Percentiles rank a stretch among this genome's conserved stretches.
phyloP scores from a whole-genome alignment of 2,888 invertebrate genomes.

The Calameuta pallipes region DNA sequence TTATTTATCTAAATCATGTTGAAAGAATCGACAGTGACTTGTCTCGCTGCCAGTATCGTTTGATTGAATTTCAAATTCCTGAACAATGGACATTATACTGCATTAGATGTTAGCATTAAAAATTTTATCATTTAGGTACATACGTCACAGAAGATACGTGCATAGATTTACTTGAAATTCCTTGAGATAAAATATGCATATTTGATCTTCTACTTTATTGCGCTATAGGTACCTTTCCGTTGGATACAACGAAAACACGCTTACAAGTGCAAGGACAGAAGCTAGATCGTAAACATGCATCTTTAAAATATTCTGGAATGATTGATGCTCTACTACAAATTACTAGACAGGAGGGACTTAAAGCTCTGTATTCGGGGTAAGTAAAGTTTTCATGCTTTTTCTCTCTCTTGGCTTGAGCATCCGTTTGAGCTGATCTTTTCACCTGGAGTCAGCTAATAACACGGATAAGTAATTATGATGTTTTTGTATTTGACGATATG shows the following conservation, averaged over 20 bases:
- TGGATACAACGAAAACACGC: constrained; percentile 94
- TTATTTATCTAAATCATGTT: background rate
- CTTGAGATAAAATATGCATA: background rate
- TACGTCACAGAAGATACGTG: background rate
- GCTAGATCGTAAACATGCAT: constrained; percentile 79
- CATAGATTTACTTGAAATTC: background rate
- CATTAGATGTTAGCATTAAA: too few species aligned
- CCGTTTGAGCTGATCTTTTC: background rate
- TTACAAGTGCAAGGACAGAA: constrained; percentile 95
- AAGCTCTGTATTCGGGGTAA: constrained; percentile 88
- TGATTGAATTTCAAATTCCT: background rate
- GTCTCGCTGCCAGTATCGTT: background rate
- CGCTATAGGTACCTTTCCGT: constrained; percentile 89
- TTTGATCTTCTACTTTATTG: background rate
- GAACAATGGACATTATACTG: background rate
- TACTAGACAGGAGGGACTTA: constrained; percentile 85
- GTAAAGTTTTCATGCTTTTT: constrained; percentile 34
- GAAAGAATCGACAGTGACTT: background rate
- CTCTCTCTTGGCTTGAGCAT: background rate
- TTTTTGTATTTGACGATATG: background rate
- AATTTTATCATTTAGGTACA: background rate
- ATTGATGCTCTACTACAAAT: constrained; percentile 90
- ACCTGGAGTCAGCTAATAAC: constrained; percentile 12
- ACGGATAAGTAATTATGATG: background rate
- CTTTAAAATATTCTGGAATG: constrained; percentile 89